These are phyloP conservation scores for Perizoma affinitatum DNA, from an alignment of 2,888 invertebrate genomes.

Conservation along the genomic window DNA sequence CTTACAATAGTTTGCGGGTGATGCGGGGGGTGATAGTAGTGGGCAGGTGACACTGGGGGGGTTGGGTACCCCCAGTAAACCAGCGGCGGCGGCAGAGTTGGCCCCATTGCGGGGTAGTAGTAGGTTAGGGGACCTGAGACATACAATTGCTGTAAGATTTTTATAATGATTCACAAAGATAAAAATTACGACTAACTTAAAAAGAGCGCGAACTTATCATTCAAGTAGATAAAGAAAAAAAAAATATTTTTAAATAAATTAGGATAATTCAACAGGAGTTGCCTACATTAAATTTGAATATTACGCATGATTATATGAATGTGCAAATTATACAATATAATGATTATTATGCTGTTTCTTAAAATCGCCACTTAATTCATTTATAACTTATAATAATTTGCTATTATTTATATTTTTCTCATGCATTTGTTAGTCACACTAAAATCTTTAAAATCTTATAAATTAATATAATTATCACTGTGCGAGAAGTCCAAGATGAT, in stretches of 20 bases:
- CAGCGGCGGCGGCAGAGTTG: slow-evolving; percentile 86
- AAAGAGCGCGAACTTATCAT: not conserved
- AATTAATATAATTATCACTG: slow-evolving; percentile 1
- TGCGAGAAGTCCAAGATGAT: slow-evolving; percentile 2
- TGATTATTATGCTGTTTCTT: no score
- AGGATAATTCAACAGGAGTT: not conserved
- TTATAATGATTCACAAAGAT: slow-evolving; percentile 13
- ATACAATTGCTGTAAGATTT: slow-evolving; percentile 12
- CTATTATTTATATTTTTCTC: slow-evolving; percentile 23
- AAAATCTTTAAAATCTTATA: slow-evolving; percentile 11
- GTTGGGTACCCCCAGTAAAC: slow-evolving; percentile 98
- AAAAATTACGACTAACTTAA: no score
- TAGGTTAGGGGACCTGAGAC: slow-evolving; percentile 79
- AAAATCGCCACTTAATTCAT: no score
- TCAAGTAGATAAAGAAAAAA: not conserved
- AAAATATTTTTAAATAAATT: no score
- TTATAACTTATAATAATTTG: not conserved
- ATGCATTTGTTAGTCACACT: slow-evolving; percentile 48
- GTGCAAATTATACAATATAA: slow-evolving; percentile 11
- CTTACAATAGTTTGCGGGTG: slow-evolving; percentile 77
- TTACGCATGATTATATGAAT: slow-evolving; percentile 10
- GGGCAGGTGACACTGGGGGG: slow-evolving; percentile 96
- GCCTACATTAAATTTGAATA: not conserved
- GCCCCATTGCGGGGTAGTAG: slow-evolving; percentile 82
- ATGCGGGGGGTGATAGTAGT: slow-evolving; percentile 89